Evolutionary conservation across 2,113 vertebrate genomes (phyloP).

Genomic region (Zapornia atra): DNA sequence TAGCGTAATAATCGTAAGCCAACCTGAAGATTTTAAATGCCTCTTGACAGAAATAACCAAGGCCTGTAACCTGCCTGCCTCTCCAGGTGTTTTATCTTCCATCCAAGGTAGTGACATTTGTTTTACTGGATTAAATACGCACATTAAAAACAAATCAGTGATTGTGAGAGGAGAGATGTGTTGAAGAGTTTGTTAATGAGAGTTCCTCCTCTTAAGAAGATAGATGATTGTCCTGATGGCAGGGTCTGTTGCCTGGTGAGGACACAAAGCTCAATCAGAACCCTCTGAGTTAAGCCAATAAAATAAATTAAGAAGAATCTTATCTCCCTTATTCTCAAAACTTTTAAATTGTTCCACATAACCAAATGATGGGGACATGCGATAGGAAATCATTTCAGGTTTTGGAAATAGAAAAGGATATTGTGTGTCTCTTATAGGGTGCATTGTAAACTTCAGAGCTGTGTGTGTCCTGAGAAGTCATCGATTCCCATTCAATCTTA

Average conservation of each 20-base stretch:
- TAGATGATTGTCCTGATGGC: not conserved
- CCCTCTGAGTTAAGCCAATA: not conserved
- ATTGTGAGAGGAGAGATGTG: not conserved
- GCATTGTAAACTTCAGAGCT: not conserved
- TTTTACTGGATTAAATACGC: not conserved
- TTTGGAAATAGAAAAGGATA: not conserved
- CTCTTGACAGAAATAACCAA: not conserved
- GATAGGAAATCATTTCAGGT: not conserved
- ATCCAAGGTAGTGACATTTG: not conserved
- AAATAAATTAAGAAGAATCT: not conserved
- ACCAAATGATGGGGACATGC: not conserved
- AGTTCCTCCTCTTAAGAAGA: not conserved
- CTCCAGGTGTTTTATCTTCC: not conserved
- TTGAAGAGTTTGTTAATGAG: not conserved
- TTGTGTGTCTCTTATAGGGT: not conserved
- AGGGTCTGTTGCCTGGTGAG: not conserved
- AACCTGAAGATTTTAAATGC: not conserved
- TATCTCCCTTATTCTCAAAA: not conserved
- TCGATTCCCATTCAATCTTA: not conserved
- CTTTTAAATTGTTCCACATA: not conserved
- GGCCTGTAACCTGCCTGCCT: not conserved
- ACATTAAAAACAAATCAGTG: not conserved
- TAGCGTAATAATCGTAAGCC: not conserved
- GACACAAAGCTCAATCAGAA: not conserved
- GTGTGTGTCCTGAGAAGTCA: not conserved